Evolutionary conservation across 2,797 vertebrate genomes (phyloP).

Genomic region (Trachurus trachurus): DNA sequence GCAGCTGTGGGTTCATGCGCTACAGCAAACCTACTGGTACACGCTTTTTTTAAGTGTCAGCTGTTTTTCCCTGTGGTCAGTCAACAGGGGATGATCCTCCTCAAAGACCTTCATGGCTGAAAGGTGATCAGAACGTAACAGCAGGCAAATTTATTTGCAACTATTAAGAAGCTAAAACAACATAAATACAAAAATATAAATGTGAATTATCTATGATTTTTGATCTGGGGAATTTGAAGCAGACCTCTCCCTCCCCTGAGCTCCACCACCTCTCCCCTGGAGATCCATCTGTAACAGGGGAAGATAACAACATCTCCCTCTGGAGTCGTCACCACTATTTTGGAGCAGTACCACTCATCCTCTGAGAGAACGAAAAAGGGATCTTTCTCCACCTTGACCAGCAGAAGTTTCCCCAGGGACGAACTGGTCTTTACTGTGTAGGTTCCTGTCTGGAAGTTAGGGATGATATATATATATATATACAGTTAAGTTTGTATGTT

Average conservation of each 20-base stretch:
- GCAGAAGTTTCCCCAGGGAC: slow-evolving; percentile 69
- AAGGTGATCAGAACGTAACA: not conserved
- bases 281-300: slow-evolving; percentile 81
- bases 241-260: slow-evolving; percentile 80
- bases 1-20: not conserved
- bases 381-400: slow-evolving; percentile 78
- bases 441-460: slow-evolving; percentile 48
- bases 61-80: slow-evolving; percentile 54
- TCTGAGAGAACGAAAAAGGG: slow-evolving; percentile 43
- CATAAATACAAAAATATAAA: not conserved
- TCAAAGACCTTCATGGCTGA: slow-evolving; percentile 68
- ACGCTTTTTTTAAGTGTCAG: slow-evolving; percentile 28
- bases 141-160: not conserved
- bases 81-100: slow-evolving; percentile 57
- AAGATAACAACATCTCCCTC: slow-evolving; percentile 70
- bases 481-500: no score
- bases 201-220: not conserved
- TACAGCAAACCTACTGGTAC: slow-evolving; percentile 63
- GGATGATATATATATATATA: not conserved
- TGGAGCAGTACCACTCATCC: slow-evolving; percentile 79
- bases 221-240: not conserved
- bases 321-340: slow-evolving; percentile 73
- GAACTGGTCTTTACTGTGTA: slow-evolving; percentile 57
- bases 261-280: slow-evolving; percentile 67
- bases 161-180: not conserved